Conservation (phyloP, 2,797 vertebrate species). For the Dipus sagitta region DNA sequence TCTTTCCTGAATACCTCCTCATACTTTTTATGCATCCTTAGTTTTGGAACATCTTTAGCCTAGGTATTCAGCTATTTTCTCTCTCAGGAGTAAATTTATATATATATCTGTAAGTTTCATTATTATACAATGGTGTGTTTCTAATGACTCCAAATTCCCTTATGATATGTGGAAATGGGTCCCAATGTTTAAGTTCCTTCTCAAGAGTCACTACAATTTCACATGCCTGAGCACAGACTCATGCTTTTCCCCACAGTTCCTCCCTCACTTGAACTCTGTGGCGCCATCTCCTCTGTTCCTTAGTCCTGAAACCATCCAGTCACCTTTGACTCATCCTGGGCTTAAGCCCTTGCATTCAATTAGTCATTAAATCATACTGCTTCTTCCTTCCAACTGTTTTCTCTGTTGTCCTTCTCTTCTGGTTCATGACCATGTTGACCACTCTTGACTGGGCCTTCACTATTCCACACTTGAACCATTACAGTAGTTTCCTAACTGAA, state of each 20-base stretch:
- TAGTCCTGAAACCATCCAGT: slow-evolving; percentile 59
- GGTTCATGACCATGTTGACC: slow-evolving; percentile 38
- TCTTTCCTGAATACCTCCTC: background rate
- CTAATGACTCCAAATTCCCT: background rate
- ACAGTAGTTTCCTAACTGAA: background rate
- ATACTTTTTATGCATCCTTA: background rate
- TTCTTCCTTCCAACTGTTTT: slow-evolving; percentile 59
- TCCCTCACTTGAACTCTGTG: background rate
- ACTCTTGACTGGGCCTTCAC: slow-evolving; percentile 4
- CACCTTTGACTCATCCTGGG: slow-evolving; percentile 75
- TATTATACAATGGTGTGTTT: background rate
- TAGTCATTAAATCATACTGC: slow-evolving; percentile 50
- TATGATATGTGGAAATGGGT: background rate
- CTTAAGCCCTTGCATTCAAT: slow-evolving; percentile 34
- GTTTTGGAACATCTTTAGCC: background rate
- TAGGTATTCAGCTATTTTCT: background rate
- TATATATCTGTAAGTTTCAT: background rate
- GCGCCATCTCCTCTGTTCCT: background rate
- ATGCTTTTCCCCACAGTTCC: background rate
- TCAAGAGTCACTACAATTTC: background rate
- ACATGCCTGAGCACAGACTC: background rate
- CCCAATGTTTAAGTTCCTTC: background rate
- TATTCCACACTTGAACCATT: background rate
- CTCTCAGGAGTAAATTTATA: background rate
- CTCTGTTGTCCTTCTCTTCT: background rate